phyloP scores from a whole-genome alignment of 2,113 vertebrate species.

The Panthera tigris region DNA sequence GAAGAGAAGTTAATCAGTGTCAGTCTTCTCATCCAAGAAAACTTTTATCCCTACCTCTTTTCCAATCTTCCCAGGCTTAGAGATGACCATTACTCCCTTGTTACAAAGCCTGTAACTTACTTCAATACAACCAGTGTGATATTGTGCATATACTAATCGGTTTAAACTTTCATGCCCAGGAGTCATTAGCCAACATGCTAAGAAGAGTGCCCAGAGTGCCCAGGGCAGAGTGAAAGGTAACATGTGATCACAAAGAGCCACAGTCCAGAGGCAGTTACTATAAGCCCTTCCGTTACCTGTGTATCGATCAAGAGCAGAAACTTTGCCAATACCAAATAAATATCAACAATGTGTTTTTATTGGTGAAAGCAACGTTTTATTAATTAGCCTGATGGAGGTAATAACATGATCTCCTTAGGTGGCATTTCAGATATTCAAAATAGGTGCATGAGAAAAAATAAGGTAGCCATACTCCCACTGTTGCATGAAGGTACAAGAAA shows the following conservation, averaged over 20 bases:
- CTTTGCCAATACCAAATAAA: background rate
- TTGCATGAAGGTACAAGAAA: background rate
- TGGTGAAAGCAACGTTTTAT: background rate
- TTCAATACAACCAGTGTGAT: background rate
- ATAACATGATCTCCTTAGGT: background rate
- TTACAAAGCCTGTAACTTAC: background rate
- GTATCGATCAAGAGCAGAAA: background rate
- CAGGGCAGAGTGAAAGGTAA: background rate
- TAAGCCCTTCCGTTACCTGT: background rate
- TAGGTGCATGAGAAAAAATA: background rate
- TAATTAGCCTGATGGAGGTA: background rate
- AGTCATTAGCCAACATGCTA: background rate
- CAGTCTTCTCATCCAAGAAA: background rate
- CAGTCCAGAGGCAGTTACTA: background rate
- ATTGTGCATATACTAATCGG: background rate
- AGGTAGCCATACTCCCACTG: background rate
- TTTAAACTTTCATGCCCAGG: background rate
- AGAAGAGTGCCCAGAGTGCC: background rate
- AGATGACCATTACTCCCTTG: background rate
- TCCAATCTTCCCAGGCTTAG: background rate
- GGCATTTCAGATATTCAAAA: background rate
- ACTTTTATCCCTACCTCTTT: background rate
- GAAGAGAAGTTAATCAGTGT: background rate
- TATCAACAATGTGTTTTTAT: background rate
- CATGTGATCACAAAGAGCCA: background rate